Base-by-base conservation (phyloP, 2,888 invertebrate species). In the Lingula anatina region DNA sequence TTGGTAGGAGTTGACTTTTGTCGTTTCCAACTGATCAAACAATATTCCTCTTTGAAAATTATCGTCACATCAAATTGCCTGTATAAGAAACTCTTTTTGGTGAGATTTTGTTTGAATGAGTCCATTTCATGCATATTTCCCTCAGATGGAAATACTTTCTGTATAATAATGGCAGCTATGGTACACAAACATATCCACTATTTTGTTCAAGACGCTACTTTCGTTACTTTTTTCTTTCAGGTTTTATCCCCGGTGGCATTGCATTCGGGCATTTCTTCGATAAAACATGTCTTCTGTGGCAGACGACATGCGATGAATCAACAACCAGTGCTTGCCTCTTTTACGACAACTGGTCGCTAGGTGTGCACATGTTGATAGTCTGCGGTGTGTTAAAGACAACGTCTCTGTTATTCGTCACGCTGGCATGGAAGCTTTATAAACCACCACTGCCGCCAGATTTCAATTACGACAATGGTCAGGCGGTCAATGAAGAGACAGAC, bases 161-260 rank as follows among this genome's bases (percentile, higher is more conserved):
- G n/a, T n/a, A n/a, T n/a, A n/a, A n/a, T n/a, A n/a, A n/a, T n/a
- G n/a, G n/a, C n/a, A n/a, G n/a, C n/a, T n/a, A n/a, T n/a, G n/a
- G n/a, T n/a, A n/a, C n/a, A n/a, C n/a, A n/a, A n/a, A n/a, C n/a
- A n/a, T n/a, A n/a, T n/a, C n/a, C n/a, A n/a, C n/a, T n/a, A n/a
- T n/a, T n/a, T n/a, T n/a, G n/a, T n/a, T n/a, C n/a, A n/a, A n/a
- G n/a, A n/a, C n/a, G n/a, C n/a, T n/a, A n/a, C n/a, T n/a, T n/a
- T n/a, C n/a, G n/a, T n/a, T n/a, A n/a, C n/a, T n/a, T n/a, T n/a
- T n/a, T 5, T 36, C 28, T 46, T 48, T 15, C 41, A 62, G 63
- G 64, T 21, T 62, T 63, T n/a, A 64, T 68, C 27, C 69, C 67
- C 0, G 67, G 66, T 15, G 67, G 67, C 1, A 51, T 68, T n/a